Evolutionary conservation across 2,888 invertebrate genomes (phyloP).

Genomic region (Melangyna quadrimaculata): DNA sequence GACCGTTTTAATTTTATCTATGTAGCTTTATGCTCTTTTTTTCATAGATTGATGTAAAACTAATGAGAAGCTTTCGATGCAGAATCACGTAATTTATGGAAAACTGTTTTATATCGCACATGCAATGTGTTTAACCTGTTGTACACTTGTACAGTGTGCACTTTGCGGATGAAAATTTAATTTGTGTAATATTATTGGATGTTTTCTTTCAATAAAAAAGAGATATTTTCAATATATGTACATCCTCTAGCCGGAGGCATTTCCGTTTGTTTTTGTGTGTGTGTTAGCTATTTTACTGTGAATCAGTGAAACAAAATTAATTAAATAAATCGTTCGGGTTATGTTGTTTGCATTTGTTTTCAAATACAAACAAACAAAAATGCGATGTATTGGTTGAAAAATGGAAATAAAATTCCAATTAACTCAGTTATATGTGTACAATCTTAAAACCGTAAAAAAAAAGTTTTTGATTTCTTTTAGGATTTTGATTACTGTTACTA

Average conservation of each 20-base stretch:
- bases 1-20: neutral
- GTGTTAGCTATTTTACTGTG: neutral
- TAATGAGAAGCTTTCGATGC: neutral
- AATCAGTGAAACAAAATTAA: neutral
- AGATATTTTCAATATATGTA: neutral
- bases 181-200: neutral
- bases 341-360: neutral
- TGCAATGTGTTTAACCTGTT: neutral
- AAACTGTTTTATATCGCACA: neutral
- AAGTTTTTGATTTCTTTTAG: no score
- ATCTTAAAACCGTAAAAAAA: no score
- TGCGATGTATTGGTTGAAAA: neutral
- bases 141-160: neutral
- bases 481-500: no score
- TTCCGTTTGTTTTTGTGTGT: neutral
- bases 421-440: no score
- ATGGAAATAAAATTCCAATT: no score
- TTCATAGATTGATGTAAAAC: neutral
- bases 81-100: constrained; percentile 8
- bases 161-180: neutral
- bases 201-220: neutral
- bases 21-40: neutral
- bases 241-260: neutral
- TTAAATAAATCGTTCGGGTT: neutral
- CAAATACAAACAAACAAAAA: neutral